Conservation (phyloP, 2,113 vertebrate species). For the Albula goreensis region DNA sequence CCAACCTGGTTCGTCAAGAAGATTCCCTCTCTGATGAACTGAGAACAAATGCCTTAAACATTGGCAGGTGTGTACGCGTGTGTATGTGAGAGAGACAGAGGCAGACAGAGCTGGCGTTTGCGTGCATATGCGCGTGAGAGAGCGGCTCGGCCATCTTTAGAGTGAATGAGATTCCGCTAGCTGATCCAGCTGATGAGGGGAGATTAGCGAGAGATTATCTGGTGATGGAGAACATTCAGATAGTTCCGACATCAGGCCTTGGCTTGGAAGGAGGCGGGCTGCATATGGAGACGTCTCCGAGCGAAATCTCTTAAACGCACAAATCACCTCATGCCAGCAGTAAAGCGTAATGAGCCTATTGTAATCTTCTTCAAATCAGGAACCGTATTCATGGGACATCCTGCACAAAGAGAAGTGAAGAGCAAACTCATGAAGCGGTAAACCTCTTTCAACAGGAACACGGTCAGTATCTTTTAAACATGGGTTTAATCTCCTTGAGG, state of each 20-base stretch:
- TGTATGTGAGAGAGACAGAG: no score
- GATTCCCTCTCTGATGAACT: background rate
- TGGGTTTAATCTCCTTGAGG: background rate
- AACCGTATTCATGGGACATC: background rate
- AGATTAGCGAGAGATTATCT: slow-evolving; percentile 60
- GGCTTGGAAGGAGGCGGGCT: background rate
- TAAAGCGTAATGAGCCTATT: background rate
- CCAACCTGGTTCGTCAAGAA: background rate
- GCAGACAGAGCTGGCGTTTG: no score
- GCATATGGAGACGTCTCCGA: background rate
- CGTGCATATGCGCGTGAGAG: background rate
- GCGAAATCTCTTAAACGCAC: background rate
- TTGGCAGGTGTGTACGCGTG: background rate
- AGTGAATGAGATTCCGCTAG: slow-evolving; percentile 51
- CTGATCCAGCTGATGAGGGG: slow-evolving; percentile 50
- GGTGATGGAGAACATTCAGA: slow-evolving; percentile 40
- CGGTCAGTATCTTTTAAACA: background rate
- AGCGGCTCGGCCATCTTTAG: slow-evolving; percentile 34
- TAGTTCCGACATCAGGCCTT: background rate
- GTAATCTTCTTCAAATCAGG: background rate
- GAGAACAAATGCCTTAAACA: background rate
- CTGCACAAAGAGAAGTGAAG: background rate
- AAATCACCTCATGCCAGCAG: background rate
- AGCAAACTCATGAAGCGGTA: background rate
- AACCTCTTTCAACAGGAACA: background rate